These are phyloP conservation scores for Syrphus vitripennis DNA, from an alignment of 2,888 invertebrate genomes.

Conservation along the genomic window DNA sequence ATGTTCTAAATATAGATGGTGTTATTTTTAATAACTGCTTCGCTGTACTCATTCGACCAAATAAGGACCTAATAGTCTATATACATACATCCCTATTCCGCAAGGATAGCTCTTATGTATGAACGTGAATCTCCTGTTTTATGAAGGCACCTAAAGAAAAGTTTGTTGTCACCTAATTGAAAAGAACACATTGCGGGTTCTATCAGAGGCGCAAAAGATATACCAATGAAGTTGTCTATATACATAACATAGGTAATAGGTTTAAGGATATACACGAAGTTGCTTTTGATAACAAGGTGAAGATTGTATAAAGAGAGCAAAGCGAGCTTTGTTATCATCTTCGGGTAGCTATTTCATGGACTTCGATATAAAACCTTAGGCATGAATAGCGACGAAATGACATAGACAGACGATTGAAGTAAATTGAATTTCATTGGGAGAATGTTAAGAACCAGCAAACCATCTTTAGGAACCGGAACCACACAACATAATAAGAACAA, in stretches of 20 bases:
- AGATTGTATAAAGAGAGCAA: not conserved
- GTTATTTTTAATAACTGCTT: not conserved
- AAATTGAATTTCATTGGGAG: slow-evolving; percentile 58
- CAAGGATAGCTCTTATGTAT: not conserved
- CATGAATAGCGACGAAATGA: slow-evolving; percentile 41
- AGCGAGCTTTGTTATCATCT: not conserved
- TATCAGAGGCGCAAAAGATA: not conserved
- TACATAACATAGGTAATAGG: slow-evolving; percentile 7
- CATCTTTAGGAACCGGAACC: not conserved
- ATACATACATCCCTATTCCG: too few species aligned
- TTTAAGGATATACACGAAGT: not conserved
- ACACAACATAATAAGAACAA: not conserved
- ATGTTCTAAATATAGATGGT: not conserved
- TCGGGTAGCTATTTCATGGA: slow-evolving; percentile 17
- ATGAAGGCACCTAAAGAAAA: not conserved
- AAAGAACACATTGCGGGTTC: slow-evolving; percentile 46
- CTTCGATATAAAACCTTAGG: slow-evolving; percentile 30
- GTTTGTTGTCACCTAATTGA: slow-evolving; percentile 66
- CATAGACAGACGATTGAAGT: slow-evolving; percentile 58
- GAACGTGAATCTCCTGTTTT: too few species aligned
- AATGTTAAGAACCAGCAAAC: not conserved
- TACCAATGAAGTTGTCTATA: not conserved
- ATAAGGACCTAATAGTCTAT: not conserved
- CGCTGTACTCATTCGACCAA: not conserved
- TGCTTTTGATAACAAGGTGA: not conserved